Percentiles rank a stretch among this genome's conserved stretches.
These are phyloP conservation scores for Diarsia rubi DNA, from an alignment of 2,888 invertebrate genomes.

Conservation along the genomic window DNA sequence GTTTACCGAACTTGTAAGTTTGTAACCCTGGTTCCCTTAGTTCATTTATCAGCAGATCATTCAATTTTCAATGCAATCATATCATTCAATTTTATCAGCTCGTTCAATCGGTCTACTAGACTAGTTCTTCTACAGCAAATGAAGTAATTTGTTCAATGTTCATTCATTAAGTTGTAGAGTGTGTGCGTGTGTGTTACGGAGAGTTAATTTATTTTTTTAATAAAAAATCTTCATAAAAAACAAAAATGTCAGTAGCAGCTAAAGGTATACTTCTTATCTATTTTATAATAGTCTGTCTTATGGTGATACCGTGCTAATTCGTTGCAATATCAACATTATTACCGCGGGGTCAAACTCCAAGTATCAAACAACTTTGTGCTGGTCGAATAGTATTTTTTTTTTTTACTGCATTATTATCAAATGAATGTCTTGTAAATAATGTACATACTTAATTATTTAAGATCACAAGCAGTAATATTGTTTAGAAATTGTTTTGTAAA, in stretches of 20 bases:
- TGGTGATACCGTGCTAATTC: conserved; percentile 3
- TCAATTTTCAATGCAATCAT: conserved; percentile 53
- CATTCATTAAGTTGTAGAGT: conserved; percentile 55
- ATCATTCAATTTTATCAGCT: conserved; percentile 47
- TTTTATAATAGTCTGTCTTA: not conserved
- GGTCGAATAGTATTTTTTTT: not conserved
- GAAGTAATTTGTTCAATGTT: conserved; percentile 35
- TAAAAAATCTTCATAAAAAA: conserved; percentile 10
- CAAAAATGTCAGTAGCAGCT: conserved; percentile 84
- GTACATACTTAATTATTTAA: not conserved
- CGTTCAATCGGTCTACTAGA: conserved; percentile 51
- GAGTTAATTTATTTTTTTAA: conserved; percentile 13
- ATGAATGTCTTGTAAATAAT: not conserved
- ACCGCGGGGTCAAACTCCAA: conserved; percentile 74
- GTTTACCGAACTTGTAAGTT: conserved; percentile 36
- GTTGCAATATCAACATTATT: conserved; percentile 4
- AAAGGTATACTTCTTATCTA: conserved; percentile 78
- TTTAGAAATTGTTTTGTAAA: conserved; percentile 1
- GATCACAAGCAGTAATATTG: not conserved
- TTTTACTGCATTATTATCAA: not conserved
- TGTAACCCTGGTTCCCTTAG: conserved; percentile 52
- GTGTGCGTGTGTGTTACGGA: conserved; percentile 41
- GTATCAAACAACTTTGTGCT: conserved; percentile 30
- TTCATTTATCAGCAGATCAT: conserved; percentile 63
- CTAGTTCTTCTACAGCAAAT: too few relatives aligned